Percentiles rank a stretch among this genome's conserved stretches.
Conservation (phyloP, 2,113 vertebrate genomes). For the Tiliqua scincoides region DNA sequence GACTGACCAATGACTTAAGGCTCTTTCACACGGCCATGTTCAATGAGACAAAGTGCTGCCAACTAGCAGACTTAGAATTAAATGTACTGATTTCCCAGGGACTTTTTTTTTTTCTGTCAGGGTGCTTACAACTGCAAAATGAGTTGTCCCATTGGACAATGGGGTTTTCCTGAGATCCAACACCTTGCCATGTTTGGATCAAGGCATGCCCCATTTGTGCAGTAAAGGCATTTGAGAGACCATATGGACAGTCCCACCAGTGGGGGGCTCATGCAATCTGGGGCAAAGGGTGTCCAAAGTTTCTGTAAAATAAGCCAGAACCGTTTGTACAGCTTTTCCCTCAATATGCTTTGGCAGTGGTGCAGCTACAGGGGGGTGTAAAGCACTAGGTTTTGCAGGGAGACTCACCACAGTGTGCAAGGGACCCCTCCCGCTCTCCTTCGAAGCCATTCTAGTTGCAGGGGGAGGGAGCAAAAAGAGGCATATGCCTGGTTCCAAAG, state of each 20-base stretch:
- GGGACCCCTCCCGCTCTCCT: no score
- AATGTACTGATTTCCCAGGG: no score
- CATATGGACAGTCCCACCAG: not conserved
- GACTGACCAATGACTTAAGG: not conserved
- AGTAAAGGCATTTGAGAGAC: not conserved
- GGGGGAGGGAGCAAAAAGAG: no score
- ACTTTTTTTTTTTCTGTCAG: not conserved
- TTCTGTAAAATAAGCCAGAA: conserved; percentile 31
- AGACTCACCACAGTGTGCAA: no score
- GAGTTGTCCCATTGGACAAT: no score
- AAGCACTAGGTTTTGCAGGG: no score
- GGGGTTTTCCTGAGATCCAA: no score
- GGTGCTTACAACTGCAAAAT: no score
- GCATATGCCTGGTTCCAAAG: no score
- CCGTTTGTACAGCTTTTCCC: conserved; percentile 40
- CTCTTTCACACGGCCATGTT: not conserved
- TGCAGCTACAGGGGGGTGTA: no score
- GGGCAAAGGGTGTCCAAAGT: conserved; percentile 26
- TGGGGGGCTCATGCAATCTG: not conserved
- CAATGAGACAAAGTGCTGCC: not conserved
- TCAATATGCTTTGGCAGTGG: conserved; percentile 59
- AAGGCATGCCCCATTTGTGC: not conserved
- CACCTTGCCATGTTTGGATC: not conserved
- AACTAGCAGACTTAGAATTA: not conserved
- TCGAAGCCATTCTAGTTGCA: no score